A percentile compares a stretch with the other conserved stretches of the same genome.
phyloP scores from a whole-genome alignment of 2,888 invertebrate species.

The Alentia gelatinosa region DNA sequence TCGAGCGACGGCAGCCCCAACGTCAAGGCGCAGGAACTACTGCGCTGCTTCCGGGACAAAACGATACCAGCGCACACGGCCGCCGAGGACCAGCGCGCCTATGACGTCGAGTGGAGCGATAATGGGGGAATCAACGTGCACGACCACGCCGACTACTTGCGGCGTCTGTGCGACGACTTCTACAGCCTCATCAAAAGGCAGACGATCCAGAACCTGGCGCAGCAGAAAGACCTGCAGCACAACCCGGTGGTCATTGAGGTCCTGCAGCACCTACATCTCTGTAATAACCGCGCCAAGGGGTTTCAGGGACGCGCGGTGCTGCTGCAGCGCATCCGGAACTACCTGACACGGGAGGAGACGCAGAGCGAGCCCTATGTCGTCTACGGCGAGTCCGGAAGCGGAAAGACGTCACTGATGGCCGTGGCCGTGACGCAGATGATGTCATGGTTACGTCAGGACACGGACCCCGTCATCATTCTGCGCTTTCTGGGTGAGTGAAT shows the following conservation, averaged over 20 bases:
- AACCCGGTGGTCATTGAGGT: slow-evolving; percentile 53
- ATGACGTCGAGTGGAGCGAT: slow-evolving; percentile 47
- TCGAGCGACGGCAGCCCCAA: background rate
- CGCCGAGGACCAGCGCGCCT: background rate
- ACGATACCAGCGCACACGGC: background rate
- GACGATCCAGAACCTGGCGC: background rate
- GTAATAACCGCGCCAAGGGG: slow-evolving; percentile 14
- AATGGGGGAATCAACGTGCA: slow-evolving; percentile 22
- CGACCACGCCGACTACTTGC: slow-evolving; percentile 53
- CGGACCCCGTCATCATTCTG: slow-evolving; percentile 52
- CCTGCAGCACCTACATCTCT: slow-evolving; percentile 57
- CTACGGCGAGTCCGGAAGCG: slow-evolving; percentile 62
- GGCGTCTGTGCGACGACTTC: slow-evolving; percentile 41
- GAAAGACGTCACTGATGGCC: slow-evolving; percentile 62
- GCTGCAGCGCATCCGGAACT: slow-evolving; percentile 61
- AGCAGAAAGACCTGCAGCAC: background rate
- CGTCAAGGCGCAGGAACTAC: slow-evolving; percentile 47
- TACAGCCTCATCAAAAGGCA: slow-evolving; percentile 30
- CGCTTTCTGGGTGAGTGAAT: slow-evolving; percentile 59
- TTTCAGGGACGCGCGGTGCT: slow-evolving; percentile 62
- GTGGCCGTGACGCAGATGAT: slow-evolving; percentile 35
- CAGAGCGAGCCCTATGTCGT: slow-evolving; percentile 59
- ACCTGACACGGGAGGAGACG: slow-evolving; percentile 2
- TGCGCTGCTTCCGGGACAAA: background rate
- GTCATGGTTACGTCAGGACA: slow-evolving; percentile 45